A percentile compares a stretch with the other conserved stretches of the same genome.
Evolutionary conservation across 2,113 vertebrate genomes (phyloP).

Genomic region (Cynopterus brachyotis): DNA sequence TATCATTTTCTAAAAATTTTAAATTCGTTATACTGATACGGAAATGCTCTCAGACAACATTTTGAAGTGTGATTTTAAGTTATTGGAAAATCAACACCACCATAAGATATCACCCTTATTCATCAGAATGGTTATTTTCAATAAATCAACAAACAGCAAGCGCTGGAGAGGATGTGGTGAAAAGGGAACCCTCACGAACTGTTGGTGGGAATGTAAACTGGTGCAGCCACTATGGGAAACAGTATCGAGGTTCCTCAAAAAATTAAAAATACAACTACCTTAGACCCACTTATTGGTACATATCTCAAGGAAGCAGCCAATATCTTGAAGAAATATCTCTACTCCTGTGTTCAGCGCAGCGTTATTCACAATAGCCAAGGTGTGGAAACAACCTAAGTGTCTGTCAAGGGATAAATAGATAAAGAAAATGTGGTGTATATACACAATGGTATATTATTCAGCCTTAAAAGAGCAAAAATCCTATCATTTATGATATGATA

Average conservation of each 20-base stretch:
- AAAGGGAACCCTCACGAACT: neutral
- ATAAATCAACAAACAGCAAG: neutral
- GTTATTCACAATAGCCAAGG: neutral
- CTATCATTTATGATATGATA: neutral
- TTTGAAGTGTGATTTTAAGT: neutral
- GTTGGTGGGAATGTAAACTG: neutral
- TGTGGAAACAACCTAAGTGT: neutral
- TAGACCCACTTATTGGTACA: neutral
- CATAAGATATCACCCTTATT: neutral
- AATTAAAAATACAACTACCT: neutral
- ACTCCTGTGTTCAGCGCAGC: neutral
- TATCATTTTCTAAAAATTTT: neutral
- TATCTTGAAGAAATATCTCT: neutral
- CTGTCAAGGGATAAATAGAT: neutral
- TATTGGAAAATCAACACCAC: neutral
- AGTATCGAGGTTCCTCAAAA: neutral
- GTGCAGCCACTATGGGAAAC: neutral
- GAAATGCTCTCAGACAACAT: neutral
- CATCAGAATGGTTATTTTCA: neutral
- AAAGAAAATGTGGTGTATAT: neutral
- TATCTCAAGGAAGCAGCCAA: neutral
- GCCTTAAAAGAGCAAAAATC: neutral
- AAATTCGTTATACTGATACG: neutral
- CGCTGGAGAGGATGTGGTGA: neutral
- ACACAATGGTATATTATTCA: neutral